A percentile compares a stretch with the other conserved stretches of the same genome.
Conservation (phyloP, 2,797 vertebrate species). For the Mormyrus hasselquistii region DNA sequence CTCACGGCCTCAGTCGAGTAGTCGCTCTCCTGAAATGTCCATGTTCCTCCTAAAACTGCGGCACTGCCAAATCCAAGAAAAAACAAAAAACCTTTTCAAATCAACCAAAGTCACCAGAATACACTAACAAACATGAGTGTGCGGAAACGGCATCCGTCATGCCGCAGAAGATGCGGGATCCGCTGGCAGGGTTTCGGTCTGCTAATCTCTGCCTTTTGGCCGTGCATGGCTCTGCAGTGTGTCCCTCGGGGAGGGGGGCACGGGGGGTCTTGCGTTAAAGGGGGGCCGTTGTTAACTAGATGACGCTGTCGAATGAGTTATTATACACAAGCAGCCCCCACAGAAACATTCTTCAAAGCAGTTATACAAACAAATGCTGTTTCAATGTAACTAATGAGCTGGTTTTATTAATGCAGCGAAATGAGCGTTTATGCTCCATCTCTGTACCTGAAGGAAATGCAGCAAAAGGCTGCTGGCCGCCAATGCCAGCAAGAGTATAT, state of each 20-base stretch:
- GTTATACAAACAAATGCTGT: not conserved
- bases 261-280: not conserved
- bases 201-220: conserved; percentile 8
- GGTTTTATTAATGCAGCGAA: not conserved
- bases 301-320: not conserved
- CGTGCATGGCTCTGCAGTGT: not conserved
- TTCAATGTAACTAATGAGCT: not conserved
- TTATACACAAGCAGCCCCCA: not conserved
- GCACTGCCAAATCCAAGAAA: not conserved
- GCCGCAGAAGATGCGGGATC: not conserved
- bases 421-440: not conserved
- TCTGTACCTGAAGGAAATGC: not conserved
- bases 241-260: not conserved
- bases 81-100: not conserved
- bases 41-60: not conserved
- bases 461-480: too few relatives aligned
- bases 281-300: not conserved
- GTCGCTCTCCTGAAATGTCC: not conserved
- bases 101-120: not conserved
- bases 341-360: not conserved
- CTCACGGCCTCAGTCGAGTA: conserved; percentile 35
- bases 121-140: not conserved
- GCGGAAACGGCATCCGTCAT: not conserved
- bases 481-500: not conserved
- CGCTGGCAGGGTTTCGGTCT: not conserved